Evolutionary conservation across 1,140 invertebrate genomes (phyloP), one percentile per base, ranked within the genome.

Genomic region (Drosophila seguyi): DNA sequence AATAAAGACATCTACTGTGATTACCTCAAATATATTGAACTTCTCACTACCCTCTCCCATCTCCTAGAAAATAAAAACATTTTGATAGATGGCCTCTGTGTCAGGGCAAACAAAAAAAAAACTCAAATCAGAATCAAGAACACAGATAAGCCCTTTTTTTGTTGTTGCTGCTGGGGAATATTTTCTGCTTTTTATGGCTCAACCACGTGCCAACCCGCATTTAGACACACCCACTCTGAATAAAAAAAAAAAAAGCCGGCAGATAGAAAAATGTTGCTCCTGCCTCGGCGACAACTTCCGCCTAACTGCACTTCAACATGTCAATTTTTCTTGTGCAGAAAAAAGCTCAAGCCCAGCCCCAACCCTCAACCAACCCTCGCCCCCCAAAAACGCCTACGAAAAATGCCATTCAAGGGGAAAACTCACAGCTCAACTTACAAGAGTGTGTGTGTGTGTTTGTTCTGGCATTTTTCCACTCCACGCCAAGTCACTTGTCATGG

Each of bases 301-400:
- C 61, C 77, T 72, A 86, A 90, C 81, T 90, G 85, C 85, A 90
- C 79, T 79, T 73, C 55, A 79, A 75, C 81, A 72, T 73, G 74
- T 71, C 77, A 77, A 69, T 83, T 78, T 79, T 58, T 74, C 71
- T 52, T 62, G 39, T 68, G 47, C 61, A 50, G 38, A 59, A 62
- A 69, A 53, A 67, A 78, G 52, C 78, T 57, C 75, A 68, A 36
- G 55, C 57, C 48, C 11, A 81, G 58, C 74, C 66, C 62, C 61
- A 42, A 31, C 62, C 52, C 50, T 11, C 0, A 34, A 34, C 11
- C 10, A 11, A 34, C 31, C 31, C 31, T 34, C 31, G 4, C 31
- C 31, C n/a, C 3, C 6, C 25, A 27, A 31, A 75, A 55, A 67
- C 39, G 65, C 29, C 79, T 73, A 73, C 79, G 73, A 57, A 79